Base-by-base conservation (phyloP, 2,797 vertebrate genomes). In the Crocidura indochinensis region DNA sequence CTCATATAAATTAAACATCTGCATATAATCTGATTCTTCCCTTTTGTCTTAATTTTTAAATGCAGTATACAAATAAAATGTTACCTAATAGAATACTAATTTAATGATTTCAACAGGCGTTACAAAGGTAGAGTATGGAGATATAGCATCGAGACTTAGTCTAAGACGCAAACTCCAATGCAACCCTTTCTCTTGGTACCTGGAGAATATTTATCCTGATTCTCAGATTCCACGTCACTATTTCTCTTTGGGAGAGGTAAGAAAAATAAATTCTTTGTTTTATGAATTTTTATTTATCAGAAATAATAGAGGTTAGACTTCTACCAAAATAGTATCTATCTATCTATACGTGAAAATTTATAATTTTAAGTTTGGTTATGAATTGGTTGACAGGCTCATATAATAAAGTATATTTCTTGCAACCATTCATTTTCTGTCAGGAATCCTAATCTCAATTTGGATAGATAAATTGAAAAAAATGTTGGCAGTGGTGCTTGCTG, bases 191-290 rank as follows among this genome's bases (percentile, higher is more conserved):
- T 99, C 99, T 84, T 99, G 99, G 99, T 99, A 99, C 98, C 97
- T 99, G 91, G 99, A 99, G 97, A 99, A 98, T 93, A 98, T 99
- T 97, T 99, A 99, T 97, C 99, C 99, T 0, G 99, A 99, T 98
- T 99, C 99, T 31, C 99, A 99, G 98, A 99, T 99, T 97, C 99
- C 99, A 94, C 98, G 99, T 38, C 99, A 99, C 97, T 99, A 99
- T 97, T 99, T 99, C 98, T 99, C 99, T 84, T 97, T 99, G 93
- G 99, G 99, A 98, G 99, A 99, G 99, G 99, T 99, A 98, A 95
- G 97, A 67, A 38, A 81, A 53, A 31, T 67, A 12, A 90, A 64
- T 94, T 62, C 15, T 81, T 0, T 95, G 27, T 71, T 20, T 93
- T 91, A 56, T 64, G 69, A 44, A 15, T 86, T 93, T 62, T 95